Percentiles rank a stretch among this genome's conserved stretches.
Conservation (phyloP, 2,888 invertebrate species). For the Andrena praecox region DNA sequence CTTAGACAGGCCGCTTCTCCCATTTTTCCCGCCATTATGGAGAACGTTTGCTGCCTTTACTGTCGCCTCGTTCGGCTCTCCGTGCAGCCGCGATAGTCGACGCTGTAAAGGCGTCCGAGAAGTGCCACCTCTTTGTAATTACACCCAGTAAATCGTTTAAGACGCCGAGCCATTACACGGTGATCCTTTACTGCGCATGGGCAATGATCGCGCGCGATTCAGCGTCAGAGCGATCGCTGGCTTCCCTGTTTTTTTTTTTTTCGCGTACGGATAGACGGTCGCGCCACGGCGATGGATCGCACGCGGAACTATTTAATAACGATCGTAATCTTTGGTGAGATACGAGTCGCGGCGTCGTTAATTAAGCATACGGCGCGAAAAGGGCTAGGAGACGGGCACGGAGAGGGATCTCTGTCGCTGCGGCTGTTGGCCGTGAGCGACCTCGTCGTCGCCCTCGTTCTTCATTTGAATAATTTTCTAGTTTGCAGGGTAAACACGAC, state of each 20-base stretch:
- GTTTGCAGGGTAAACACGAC: constrained; percentile 65
- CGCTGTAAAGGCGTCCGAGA: constrained; percentile 20
- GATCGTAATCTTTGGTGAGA: constrained; percentile 10
- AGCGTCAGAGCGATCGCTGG: constrained; percentile 16
- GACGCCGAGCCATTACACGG: constrained; percentile 25
- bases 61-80: constrained; percentile 13
- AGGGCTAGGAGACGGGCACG: not conserved
- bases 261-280: not conserved
- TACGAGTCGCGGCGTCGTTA: not conserved
- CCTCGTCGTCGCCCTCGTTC: constrained; percentile 1
- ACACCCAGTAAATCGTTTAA: constrained; percentile 45
- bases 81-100: not conserved
- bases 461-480: constrained; percentile 71
- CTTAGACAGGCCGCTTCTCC: not conserved
- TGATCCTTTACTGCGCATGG: constrained; percentile 29
- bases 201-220: constrained; percentile 33
- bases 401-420: not conserved
- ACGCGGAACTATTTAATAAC: not conserved
- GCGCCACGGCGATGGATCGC: not conserved
- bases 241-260: not conserved
- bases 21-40: not conserved
- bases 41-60: constrained; percentile 12
- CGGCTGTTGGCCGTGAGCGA: not conserved
- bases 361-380: constrained; percentile 15
- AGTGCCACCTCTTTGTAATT: constrained; percentile 45